Evolutionary conservation across 2,888 invertebrate species (phyloP).

Genomic region (Plebejus melissa): DNA sequence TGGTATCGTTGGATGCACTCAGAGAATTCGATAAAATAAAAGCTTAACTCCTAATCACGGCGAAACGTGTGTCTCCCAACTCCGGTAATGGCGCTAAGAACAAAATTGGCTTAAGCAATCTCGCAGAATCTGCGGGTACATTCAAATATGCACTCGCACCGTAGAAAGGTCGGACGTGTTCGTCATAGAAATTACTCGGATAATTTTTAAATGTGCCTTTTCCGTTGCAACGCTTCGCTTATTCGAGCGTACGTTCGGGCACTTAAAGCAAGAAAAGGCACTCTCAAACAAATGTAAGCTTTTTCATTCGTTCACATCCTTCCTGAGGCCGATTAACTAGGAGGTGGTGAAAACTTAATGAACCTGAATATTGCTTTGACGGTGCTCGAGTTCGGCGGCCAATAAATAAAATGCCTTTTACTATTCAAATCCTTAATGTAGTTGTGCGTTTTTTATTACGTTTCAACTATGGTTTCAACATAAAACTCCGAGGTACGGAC

Average conservation of each 20-base stretch:
- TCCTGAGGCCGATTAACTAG: conserved; percentile 67
- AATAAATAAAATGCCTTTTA: conserved; percentile 2
- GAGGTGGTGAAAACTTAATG: conserved; percentile 69
- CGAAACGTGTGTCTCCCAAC: conserved; percentile 55
- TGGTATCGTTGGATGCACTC: conserved; percentile 44
- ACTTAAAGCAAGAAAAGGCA: conserved; percentile 70
- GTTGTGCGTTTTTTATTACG: background rate
- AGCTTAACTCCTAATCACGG: conserved; percentile 66
- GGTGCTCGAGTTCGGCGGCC: conserved; percentile 4
- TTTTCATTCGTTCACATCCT: conserved; percentile 55
- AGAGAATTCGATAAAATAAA: conserved; percentile 59
- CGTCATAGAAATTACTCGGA: conserved; percentile 69
- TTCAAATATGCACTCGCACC: conserved; percentile 56
- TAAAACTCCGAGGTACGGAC: background rate
- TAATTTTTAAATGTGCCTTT: conserved; percentile 74
- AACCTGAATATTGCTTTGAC: conserved; percentile 49
- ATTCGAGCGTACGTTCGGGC: conserved; percentile 67
- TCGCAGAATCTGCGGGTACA: conserved; percentile 50
- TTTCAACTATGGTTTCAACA: conserved; percentile 8
- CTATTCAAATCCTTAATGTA: conserved; percentile 16
- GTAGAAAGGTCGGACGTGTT: conserved; percentile 57
- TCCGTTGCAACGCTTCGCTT: conserved; percentile 69
- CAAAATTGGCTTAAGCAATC: conserved; percentile 69
- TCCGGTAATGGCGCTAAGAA: conserved; percentile 63
- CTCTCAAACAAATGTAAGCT: conserved; percentile 74